Evolutionary conservation across 2,113 vertebrate species (phyloP).

Genomic region (Carollia perspicillata): DNA sequence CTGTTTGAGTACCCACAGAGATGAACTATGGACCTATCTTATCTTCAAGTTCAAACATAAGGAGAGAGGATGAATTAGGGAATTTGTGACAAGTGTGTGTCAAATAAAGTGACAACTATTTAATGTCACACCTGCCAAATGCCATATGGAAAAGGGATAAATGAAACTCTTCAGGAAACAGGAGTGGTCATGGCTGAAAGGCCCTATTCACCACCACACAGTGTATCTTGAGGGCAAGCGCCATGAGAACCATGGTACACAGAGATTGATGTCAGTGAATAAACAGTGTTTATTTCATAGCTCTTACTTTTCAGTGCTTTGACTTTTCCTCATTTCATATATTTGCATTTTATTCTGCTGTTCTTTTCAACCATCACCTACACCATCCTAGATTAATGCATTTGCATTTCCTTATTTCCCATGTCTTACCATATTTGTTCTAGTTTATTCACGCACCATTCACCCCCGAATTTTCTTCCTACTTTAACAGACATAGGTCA

Average conservation of each 20-base stretch:
- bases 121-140: neutral
- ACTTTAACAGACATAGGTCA: neutral
- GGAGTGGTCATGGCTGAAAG: neutral
- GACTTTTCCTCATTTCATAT: neutral
- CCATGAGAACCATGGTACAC: neutral
- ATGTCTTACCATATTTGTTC: neutral
- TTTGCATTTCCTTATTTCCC: neutral
- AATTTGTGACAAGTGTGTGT: neutral
- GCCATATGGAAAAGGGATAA: neutral
- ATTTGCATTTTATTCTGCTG: neutral
- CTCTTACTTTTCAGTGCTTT: neutral
- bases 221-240: accelerated
- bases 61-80: neutral
- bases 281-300: neutral
- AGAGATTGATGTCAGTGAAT: neutral
- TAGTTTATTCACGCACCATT: neutral
- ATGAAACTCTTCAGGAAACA: neutral
- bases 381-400: neutral
- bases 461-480: neutral
- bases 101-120: neutral
- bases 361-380: neutral
- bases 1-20: neutral
- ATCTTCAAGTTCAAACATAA: neutral
- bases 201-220: neutral
- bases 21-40: neutral